Evolutionary conservation across 2,888 invertebrate species (phyloP).

Genomic region (Diogma glabrata): DNA sequence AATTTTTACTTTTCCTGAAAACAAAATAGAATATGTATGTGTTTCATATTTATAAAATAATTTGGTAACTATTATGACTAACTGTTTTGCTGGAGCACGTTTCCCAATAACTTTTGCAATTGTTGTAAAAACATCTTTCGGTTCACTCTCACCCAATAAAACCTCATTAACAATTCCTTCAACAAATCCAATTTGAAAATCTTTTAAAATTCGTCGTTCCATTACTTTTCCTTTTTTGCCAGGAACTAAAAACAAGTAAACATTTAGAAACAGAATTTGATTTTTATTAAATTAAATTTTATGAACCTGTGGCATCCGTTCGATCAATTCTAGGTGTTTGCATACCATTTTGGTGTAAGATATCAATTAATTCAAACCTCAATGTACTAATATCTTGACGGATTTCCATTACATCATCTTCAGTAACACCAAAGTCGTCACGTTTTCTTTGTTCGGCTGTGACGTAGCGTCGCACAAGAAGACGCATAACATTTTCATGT

Average conservation of each 20-base stretch:
- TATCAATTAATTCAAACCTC: constrained; percentile 84
- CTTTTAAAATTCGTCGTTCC: constrained; percentile 75
- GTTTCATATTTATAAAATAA: not conserved
- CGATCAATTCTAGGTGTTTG: constrained; percentile 61
- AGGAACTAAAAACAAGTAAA: constrained; percentile 44
- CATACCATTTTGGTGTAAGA: constrained; percentile 81
- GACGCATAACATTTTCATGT: constrained; percentile 76
- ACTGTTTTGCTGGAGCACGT: constrained; percentile 24
- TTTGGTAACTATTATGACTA: not conserved
- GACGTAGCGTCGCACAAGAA: constrained; percentile 81
- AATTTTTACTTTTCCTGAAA: constrained; percentile 55
- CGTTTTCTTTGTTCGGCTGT: constrained; percentile 78
- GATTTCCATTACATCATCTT: constrained; percentile 97
- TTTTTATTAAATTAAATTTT: no score
- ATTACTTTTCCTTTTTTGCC: constrained; percentile 78
- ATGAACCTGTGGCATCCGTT: constrained; percentile 36
- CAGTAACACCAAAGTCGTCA: constrained; percentile 85
- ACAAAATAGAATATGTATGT: constrained; percentile 4
- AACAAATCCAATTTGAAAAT: constrained; percentile 83
- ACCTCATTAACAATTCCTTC: constrained; percentile 70
- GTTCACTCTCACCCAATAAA: constrained; percentile 41
- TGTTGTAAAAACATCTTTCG: constrained; percentile 67
- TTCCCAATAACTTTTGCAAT: constrained; percentile 71
- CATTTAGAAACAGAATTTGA: no score
- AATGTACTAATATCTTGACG: constrained; percentile 94